These are phyloP conservation scores for Odontomachus brunneus DNA, from an alignment of 1,140 invertebrate genomes.

Conservation along the genomic window DNA sequence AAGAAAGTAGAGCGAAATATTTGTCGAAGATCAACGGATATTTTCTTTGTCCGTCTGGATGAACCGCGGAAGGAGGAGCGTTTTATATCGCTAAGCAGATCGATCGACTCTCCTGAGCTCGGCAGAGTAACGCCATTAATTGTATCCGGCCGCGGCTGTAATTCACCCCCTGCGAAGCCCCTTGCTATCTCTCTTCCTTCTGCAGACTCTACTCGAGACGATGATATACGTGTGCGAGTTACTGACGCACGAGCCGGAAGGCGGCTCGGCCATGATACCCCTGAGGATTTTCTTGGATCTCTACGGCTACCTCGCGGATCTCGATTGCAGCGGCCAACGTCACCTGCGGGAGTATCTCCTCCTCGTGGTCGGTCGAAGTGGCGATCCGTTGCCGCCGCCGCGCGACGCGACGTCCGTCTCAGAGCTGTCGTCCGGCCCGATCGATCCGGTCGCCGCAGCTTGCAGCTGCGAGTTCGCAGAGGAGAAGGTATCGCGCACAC, in stretches of 20 bases:
- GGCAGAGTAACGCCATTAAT: slow-evolving; percentile 15
- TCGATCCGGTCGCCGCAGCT: slow-evolving; percentile 34
- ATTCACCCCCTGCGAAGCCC: slow-evolving; percentile 56
- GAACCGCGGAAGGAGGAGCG: background rate
- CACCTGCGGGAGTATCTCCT: background rate
- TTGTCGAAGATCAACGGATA: too few species aligned
- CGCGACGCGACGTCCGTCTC: background rate
- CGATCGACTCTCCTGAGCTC: background rate
- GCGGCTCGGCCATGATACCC: slow-evolving; percentile 91
- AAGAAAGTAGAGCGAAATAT: too few species aligned
- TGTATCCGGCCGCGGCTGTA: background rate
- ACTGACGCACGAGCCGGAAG: slow-evolving; percentile 92
- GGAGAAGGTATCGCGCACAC: slow-evolving; percentile 53
- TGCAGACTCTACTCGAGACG: slow-evolving; percentile 90
- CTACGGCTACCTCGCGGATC: slow-evolving; percentile 89
- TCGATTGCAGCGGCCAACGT: slow-evolving; percentile 86
- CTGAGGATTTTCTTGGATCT: slow-evolving; percentile 88
- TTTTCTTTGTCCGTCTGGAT: too few species aligned
- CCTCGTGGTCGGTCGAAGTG: too few species aligned
- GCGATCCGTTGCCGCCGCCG: background rate
- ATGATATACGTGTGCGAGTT: slow-evolving; percentile 93
- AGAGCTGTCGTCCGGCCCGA: slow-evolving; percentile 29
- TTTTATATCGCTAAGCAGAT: background rate
- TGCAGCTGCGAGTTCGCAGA: slow-evolving; percentile 38
- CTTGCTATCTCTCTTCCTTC: background rate